Evolutionary conservation across 2,113 vertebrate genomes (phyloP).

Genomic region (Notothenia coriiceps): DNA sequence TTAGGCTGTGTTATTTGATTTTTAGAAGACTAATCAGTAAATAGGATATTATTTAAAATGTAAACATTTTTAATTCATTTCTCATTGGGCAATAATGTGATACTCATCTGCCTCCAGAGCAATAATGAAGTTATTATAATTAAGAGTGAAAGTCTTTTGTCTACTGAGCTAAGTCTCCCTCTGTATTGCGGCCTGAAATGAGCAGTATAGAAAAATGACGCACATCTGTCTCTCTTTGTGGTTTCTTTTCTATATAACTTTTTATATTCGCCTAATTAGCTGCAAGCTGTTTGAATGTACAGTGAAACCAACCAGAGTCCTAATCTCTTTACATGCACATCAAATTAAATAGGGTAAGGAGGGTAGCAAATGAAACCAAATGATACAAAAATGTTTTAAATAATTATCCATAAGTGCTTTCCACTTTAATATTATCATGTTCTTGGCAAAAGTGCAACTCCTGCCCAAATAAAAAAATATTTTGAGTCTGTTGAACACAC

Average conservation of each 20-base stretch:
- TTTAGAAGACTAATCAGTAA: background rate
- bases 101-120: slow-evolving; percentile 9
- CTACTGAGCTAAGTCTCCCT: background rate
- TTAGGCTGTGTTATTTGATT: background rate
- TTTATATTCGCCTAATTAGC: slow-evolving; percentile 37
- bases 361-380: slow-evolving; percentile 24
- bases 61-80: slow-evolving; percentile 23
- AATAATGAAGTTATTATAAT: slow-evolving; percentile 22
- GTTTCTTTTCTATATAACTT: slow-evolving; percentile 32
- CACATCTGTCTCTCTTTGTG: slow-evolving; percentile 20
- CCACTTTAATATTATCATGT: background rate
- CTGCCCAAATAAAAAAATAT: slow-evolving; percentile 23
- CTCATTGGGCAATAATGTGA: slow-evolving; percentile 14
- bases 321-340: slow-evolving; percentile 10
- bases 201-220: background rate
- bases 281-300: slow-evolving; percentile 22
- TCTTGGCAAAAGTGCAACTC: background rate
- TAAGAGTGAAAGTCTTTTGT: background rate
- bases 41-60: background rate
- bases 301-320: slow-evolving; percentile 20
- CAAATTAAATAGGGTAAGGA: slow-evolving; percentile 1
- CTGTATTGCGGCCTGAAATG: slow-evolving; percentile 8
- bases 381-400: background rate
- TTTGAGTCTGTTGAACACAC: slow-evolving; percentile 31
- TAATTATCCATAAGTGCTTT: slow-evolving; percentile 2